A percentile compares a stretch with the other conserved stretches of the same genome.
Evolutionary conservation across 2,888 invertebrate species (phyloP).

Genomic region (Philereme vetulata): DNA sequence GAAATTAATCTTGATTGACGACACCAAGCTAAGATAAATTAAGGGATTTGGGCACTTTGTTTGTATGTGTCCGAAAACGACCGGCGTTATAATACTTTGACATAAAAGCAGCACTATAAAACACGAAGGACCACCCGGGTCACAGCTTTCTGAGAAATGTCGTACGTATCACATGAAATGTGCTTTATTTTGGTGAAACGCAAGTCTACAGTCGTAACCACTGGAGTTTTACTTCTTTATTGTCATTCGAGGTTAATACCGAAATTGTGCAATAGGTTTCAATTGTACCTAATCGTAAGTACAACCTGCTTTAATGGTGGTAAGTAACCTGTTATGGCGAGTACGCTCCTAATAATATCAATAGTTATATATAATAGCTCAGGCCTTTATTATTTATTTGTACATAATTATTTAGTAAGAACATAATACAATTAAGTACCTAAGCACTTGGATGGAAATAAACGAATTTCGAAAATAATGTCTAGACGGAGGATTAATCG

Average conservation of each 20-base stretch:
- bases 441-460: too few relatives aligned
- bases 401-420: too few relatives aligned
- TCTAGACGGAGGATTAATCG: too few relatives aligned
- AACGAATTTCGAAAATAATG: too few relatives aligned
- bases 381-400: too few relatives aligned
- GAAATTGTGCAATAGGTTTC: neutral
- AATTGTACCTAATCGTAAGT: neutral
- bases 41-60: constrained; percentile 45
- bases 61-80: constrained; percentile 54
- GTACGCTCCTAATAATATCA: too few relatives aligned
- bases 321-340: neutral
- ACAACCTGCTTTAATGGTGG: neutral
- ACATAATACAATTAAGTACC: too few relatives aligned
- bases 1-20: constrained; percentile 28
- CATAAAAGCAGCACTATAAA: constrained; percentile 61
- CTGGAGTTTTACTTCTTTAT: neutral
- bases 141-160: constrained; percentile 56
- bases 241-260: neutral
- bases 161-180: constrained; percentile 47
- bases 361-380: too few relatives aligned
- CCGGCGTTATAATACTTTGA: constrained; percentile 55
- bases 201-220: constrained; percentile 25
- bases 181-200: constrained; percentile 50
- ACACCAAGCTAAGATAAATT: constrained; percentile 31
- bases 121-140: constrained; percentile 56